Evolutionary conservation across 2,888 invertebrate species (phyloP), one percentile per base, ranked within the genome.

Genomic region (Pollenia amentaria): DNA sequence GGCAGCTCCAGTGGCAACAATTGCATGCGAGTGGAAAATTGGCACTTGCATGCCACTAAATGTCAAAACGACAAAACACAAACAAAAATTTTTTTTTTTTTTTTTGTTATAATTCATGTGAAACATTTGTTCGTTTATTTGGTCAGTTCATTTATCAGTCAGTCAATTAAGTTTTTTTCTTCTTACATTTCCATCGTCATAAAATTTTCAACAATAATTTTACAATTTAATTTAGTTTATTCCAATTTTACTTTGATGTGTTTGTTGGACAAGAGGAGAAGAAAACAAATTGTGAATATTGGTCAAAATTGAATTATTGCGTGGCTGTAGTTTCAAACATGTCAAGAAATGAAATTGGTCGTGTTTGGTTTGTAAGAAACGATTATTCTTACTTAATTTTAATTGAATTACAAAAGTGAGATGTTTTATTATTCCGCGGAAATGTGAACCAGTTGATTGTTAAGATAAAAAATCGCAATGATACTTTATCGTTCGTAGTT

Each of bases 271-370:
- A 38, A 57, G n/a, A 10, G 11, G 46, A 53, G 18, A 70, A 44
- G 9, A 38, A 44, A 44, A 57, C 12, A 69, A 77, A 62, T 73
- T 67, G 29, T 29, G 29, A 72, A 60, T 77, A 77, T 87, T 87
- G 87, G 84, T 87, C 67, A 81, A 81, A 87, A 84, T 87, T 84
- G 80, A 84, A 87, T 87, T 87, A 87, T 87, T 87, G 87, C 87
- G 84, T 87, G 87, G 87, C 38, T 80, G 76, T 76, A 38, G 18
- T 38, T 40, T 18, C 18, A 6, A 57, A 55, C 62, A 53, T 18
- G n/a, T 29, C n/a, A 65, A 77, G 21, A 78, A 53, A 51, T 75
- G n/a, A 64, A 55, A 53, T 51, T 70, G 70, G 62, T 69, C 53
- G 62, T 82, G 38, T 62, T 72, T 11, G 18, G 12, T 73, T 57